Conservation (phyloP, 2,113 vertebrate species). For the Pterocles burchelli region DNA sequence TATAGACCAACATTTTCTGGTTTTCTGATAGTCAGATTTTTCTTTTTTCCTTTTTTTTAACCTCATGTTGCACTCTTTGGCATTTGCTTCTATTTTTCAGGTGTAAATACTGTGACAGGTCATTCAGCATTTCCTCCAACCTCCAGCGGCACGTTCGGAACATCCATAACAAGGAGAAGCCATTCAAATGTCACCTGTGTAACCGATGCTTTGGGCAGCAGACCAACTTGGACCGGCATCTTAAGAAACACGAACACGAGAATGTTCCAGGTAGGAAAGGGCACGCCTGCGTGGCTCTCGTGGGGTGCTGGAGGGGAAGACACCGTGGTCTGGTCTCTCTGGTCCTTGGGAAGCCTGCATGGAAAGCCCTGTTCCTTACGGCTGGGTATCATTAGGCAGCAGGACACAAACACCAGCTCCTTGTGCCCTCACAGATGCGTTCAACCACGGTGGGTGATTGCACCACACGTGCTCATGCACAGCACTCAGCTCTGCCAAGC, state of each 20-base stretch:
- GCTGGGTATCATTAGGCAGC: not conserved
- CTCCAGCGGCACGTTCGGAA: slow-evolving; percentile 98
- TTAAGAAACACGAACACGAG: slow-evolving; percentile 98
- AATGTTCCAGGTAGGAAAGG: slow-evolving; percentile 85
- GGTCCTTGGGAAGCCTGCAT: not conserved
- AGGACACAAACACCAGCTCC: not conserved
- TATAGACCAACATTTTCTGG: slow-evolving; percentile 19
- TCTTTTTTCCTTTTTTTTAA: not conserved
- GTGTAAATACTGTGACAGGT: slow-evolving; percentile 99
- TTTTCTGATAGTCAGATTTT: slow-evolving; percentile 6
- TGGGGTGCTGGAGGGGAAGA: not conserved
- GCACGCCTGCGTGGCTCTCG: fast-evolving
- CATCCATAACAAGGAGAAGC: slow-evolving; percentile 99
- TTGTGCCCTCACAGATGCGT: not conserved
- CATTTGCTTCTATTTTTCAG: slow-evolving; percentile 73
- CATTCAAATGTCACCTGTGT: slow-evolving; percentile 98
- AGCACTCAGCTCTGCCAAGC: not conserved
- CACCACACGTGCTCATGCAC: fast-evolving
- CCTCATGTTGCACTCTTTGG: not conserved
- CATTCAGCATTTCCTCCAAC: slow-evolving; percentile 99
- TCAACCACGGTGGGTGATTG: fast-evolving
- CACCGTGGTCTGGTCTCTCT: fast-evolving
- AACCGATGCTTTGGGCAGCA: slow-evolving; percentile 99
- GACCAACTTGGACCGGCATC: slow-evolving; percentile 97
- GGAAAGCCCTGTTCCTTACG: not conserved